Evolutionary conservation across 2,113 vertebrate genomes (phyloP), one percentile per base, ranked within the genome.

Genomic region (Gnathonemus longibarbis): DNA sequence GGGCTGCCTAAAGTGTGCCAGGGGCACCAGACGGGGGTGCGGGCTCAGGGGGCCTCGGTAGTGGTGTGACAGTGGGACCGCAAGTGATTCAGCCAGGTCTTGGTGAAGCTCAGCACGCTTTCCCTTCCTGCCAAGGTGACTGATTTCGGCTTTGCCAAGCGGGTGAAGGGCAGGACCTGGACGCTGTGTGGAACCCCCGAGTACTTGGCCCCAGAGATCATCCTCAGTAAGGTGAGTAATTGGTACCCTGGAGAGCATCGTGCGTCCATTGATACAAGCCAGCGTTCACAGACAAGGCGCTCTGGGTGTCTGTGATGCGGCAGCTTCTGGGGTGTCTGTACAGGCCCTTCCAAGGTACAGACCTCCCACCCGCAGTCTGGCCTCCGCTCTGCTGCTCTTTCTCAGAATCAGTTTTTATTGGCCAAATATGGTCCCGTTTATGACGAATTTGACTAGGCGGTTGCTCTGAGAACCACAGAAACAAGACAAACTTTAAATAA

Each of bases 141-240:
- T 92, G 97, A 98, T 95, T 98, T 98, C 93, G 97, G 97, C 90
- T 98, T 98, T 88, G 97, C 97, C 91, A 98, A 98, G 95, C 96
- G 97, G 49, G 97, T 98, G 90, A 98, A 98, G 92, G 98, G 97
- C 91, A 96, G 97, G 93, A 98, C 97, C 94, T 98, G 98, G 98
- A 98, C 98, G 84, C 95, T 98, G 92, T 98, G 98, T 58, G 97
- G 98, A 86, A 98, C 97, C 86, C 98, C 98, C 0, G 98, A 98
- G 94, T 98, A 98, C 91, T 94, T 98, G 93, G 97, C 97, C 89
- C 97, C 97, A 0, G 97, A 98, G 94, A 98, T 98, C 90, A 98
- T 98, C 93, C 96, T 98, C 88, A 98, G 97, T 95, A 98, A 98
- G 96, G 97, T 96, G 91, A 56, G 53, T 56, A 21, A 56, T 56